Conservation (phyloP, 2,888 invertebrate species). For the Sesia apiformis region DNA sequence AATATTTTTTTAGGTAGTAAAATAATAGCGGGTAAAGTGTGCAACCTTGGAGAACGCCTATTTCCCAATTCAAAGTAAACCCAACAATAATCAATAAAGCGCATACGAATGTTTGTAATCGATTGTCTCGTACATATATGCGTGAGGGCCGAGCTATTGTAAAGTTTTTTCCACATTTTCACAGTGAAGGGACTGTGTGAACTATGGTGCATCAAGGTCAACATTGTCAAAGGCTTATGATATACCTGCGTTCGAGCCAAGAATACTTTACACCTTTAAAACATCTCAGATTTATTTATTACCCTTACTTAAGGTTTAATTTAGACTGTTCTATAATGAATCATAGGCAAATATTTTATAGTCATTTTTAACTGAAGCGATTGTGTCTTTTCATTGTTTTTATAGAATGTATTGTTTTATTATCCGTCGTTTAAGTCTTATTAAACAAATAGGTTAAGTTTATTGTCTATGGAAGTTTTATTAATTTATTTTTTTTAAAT, state of each 20-base stretch:
- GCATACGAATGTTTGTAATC: constrained; percentile 59
- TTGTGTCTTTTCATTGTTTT: constrained; percentile 17
- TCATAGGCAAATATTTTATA: neutral
- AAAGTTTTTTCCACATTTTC: constrained; percentile 65
- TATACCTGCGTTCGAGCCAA: constrained; percentile 20
- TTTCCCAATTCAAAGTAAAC: constrained; percentile 53
- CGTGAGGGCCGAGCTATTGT: constrained; percentile 61
- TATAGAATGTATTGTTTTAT: constrained; percentile 15
- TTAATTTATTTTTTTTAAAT: too few species aligned
- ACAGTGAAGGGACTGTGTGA: constrained; percentile 71
- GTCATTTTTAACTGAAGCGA: constrained; percentile 8
- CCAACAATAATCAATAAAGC: constrained; percentile 68
- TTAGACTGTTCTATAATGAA: neutral
- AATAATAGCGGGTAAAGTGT: constrained; percentile 25
- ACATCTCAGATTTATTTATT: neutral
- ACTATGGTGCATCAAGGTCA: constrained; percentile 63
- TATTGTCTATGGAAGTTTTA: neutral
- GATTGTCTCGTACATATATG: constrained; percentile 57
- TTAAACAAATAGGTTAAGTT: neutral
- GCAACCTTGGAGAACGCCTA: constrained; percentile 41
- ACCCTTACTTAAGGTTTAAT: neutral
- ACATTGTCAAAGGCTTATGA: constrained; percentile 53
- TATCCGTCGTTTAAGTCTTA: neutral
- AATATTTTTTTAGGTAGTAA: constrained; percentile 6
- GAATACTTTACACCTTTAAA: neutral